Evolutionary conservation across 2,113 vertebrate genomes (phyloP).

Genomic region (Pholis gunnellus): DNA sequence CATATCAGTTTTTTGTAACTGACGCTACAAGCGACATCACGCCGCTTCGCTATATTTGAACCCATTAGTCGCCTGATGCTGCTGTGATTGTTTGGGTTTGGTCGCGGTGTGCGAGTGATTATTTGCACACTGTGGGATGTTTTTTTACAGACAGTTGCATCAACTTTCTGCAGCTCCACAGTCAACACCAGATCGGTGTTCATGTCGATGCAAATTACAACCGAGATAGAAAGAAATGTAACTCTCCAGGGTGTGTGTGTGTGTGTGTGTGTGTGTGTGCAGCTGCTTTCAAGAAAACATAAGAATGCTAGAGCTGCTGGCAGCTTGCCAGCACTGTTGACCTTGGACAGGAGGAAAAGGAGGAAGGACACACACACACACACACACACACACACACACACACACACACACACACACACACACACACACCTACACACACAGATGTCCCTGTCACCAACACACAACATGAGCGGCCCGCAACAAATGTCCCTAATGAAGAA

Average conservation of each 20-base stretch:
- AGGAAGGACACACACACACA: constrained; percentile 16
- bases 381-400: not conserved
- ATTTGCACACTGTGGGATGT: not conserved
- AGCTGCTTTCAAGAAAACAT: constrained; percentile 29
- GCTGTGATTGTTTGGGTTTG: no score
- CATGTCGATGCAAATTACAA: constrained; percentile 13
- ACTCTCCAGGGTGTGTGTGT: constrained; percentile 7
- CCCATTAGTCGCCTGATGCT: not conserved
- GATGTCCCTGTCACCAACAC: constrained; percentile 39
- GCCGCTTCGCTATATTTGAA: not conserved
- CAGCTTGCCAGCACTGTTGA: constrained; percentile 42
- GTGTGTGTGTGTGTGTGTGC: not conserved
- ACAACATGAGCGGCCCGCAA: constrained; percentile 54
- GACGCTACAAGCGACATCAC: not conserved
- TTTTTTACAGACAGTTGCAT: not conserved
- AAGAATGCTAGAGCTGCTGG: constrained; percentile 40
- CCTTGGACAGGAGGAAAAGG: constrained; percentile 49
- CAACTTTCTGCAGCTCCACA: constrained; percentile 25
- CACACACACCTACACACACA: constrained; percentile 33
- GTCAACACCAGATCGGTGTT: not conserved
- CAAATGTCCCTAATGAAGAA: constrained; percentile 51
- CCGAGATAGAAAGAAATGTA: not conserved
- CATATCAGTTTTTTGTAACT: not conserved
- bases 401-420: constrained; percentile 9
- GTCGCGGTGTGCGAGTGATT: no score